Evolutionary conservation across 1,140 invertebrate genomes (phyloP).

Genomic region (Sweltsa coloradensis): DNA sequence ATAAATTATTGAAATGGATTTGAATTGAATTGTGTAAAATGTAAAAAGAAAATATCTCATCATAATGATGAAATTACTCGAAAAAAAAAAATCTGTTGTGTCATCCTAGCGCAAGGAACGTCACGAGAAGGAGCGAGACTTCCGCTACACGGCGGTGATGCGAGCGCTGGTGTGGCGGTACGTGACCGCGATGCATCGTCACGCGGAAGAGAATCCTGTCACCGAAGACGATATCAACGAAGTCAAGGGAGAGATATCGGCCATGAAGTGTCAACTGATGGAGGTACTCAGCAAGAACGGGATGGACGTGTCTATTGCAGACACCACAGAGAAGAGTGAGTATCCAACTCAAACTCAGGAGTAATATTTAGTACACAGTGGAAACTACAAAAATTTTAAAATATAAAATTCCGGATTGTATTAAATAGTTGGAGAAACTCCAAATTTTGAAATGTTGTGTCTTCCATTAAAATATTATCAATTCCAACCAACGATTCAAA

Average conservation of each 20-base stretch:
- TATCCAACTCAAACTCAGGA: no score
- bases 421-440: no score
- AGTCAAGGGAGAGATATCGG: constrained; percentile 76
- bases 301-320: constrained; percentile 48
- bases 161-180: constrained; percentile 73
- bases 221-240: constrained; percentile 90
- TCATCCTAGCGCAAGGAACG: constrained; percentile 32
- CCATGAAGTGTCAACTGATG: constrained; percentile 69
- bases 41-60: not conserved
- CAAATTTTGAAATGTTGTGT: no score
- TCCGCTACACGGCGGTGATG: constrained; percentile 64
- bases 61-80: not conserved
- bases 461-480: no score
- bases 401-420: no score
- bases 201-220: constrained; percentile 60
- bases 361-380: no score
- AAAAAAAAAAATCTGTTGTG: not conserved
- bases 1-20: not conserved
- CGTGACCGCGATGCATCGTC: constrained; percentile 62
- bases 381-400: no score
- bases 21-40: not conserved
- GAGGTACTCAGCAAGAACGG: constrained; percentile 70
- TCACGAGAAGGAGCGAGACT: constrained; percentile 43
- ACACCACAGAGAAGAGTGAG: constrained; percentile 15
- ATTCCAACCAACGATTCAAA: no score